phyloP scores from a whole-genome alignment of 2,797 vertebrate genomes.

The Premnoplex brunnescens region DNA sequence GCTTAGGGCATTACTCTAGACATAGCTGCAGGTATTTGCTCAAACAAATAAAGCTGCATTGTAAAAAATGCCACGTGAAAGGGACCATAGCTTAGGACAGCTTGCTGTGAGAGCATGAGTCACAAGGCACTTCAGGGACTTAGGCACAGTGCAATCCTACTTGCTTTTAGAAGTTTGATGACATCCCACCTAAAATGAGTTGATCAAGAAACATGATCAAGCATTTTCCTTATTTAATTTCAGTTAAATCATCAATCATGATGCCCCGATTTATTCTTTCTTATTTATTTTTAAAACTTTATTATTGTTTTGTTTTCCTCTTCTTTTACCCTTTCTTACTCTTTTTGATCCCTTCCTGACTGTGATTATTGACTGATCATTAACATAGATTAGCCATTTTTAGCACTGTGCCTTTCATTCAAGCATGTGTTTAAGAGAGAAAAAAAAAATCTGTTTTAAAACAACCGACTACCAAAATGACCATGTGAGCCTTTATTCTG shows the following conservation, averaged over 20 bases:
- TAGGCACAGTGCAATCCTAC: background rate
- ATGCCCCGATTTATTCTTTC: background rate
- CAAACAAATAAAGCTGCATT: background rate
- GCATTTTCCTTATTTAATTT: background rate
- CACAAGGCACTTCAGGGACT: background rate
- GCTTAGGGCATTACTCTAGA: background rate
- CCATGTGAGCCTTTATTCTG: background rate
- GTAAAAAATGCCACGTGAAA: rapidly evolving
- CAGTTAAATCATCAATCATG: background rate
- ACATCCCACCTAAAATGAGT: background rate
- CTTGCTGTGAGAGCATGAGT: background rate
- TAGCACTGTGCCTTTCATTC: background rate
- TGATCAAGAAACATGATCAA: background rate
- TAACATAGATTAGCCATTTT: background rate
- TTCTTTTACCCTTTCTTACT: background rate
- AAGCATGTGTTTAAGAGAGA: background rate
- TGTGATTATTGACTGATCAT: background rate
- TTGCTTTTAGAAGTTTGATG: background rate
- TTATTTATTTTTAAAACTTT: background rate
- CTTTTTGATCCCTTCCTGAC: rapidly evolving
- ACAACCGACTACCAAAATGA: background rate
- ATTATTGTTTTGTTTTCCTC: background rate
- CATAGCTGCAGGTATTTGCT: background rate
- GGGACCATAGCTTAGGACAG: background rate
- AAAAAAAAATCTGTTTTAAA: background rate